Base-by-base conservation (phyloP, 1,140 invertebrate species). In the Diabrotica undecimpunctata region DNA sequence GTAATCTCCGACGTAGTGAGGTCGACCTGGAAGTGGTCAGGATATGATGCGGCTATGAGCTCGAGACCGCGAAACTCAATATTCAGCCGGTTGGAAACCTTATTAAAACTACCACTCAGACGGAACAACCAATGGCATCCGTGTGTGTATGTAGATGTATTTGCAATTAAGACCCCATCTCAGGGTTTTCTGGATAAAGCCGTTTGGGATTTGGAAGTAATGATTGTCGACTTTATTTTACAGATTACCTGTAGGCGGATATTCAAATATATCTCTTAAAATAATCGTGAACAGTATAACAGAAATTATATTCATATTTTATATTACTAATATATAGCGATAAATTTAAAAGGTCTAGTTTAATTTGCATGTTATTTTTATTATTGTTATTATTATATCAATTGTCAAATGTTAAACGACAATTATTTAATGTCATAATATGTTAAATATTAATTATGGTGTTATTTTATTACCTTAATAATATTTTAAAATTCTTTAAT, bases 41-140 rank as follows among this genome's bases (percentile, higher is more conserved):
- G 71, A 66, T 70, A 72, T 71, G 67, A 73, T 73, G 69, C 66
- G 62, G 68, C 68, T 51, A 52, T 61, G 66, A 71, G 71, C 73
- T 71, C 70, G 59, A 54, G 51, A 54, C 60, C 64, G 72, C 72
- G 74, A 75, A 78, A 77, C 76, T 77, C 77, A 74, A 78, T 78
- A 78, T 75, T 77, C 77, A 77, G 71, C 75, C 73, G 70, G 65
- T 74, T 70, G 77, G 75, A 78, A 78, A 78, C 72, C 75, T 78
- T 78, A 77, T 78, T 78, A 78, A 78, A 75, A 73, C 64, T 71
- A 66, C 68, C 72, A 67, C 71, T 74, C 70, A 70, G 70, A 75
- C 72, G 73, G 66, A 72, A 72, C 73, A 60, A 68, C 66, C 59
- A 59, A 53, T 66, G 64, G 25, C 53, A 35, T 35, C 37, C 9